phyloP scores from a whole-genome alignment of 2,888 invertebrate species.

The Zygogramma bicolorata region DNA sequence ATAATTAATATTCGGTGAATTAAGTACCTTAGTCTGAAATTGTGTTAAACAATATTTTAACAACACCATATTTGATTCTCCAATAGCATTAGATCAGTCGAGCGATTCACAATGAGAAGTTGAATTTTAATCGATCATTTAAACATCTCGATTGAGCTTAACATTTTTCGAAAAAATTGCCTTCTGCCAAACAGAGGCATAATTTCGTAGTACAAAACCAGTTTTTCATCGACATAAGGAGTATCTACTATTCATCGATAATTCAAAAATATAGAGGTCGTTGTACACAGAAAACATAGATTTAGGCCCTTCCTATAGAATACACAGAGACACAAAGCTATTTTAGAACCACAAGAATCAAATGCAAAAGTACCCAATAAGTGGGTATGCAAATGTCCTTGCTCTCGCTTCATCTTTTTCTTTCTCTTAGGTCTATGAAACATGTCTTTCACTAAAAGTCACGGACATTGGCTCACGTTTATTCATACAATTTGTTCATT shows the following conservation, averaged over 20 bases:
- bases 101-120: neutral
- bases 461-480: too few relatives aligned
- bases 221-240: neutral
- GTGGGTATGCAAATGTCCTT: too few relatives aligned
- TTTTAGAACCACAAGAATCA: too few relatives aligned
- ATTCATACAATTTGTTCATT: too few relatives aligned
- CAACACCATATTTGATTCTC: constrained; percentile 40
- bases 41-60: constrained; percentile 39
- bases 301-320: neutral
- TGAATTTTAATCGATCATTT: neutral
- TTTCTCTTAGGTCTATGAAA: too few relatives aligned
- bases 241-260: neutral
- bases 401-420: too few relatives aligned
- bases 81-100: neutral
- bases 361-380: too few relatives aligned
- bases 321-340: neutral
- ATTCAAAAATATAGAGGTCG: neutral
- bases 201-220: neutral
- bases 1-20: constrained; percentile 16
- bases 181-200: neutral
- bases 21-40: constrained; percentile 60
- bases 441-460: too few relatives aligned
- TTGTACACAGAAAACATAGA: neutral
- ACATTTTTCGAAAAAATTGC: neutral
- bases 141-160: neutral